Base-by-base conservation (phyloP, 1,140 invertebrate genomes). In the Apis laboriosa region DNA sequence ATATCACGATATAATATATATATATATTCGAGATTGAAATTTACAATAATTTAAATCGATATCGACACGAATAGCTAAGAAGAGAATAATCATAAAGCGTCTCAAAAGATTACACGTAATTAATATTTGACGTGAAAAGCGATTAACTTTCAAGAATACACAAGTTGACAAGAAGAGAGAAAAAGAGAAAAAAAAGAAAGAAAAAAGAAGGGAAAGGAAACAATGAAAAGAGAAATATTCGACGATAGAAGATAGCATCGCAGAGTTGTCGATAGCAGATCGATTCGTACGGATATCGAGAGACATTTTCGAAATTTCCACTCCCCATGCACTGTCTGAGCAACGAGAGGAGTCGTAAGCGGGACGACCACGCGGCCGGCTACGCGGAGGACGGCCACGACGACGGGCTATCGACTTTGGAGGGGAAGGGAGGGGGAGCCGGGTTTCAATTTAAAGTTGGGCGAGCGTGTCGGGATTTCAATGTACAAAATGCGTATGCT, bases 371-470 rank as follows among this genome's bases (percentile, higher is more conserved):
- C 60, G 51, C 34, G 67, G 43, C 24, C 28, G 68, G 60, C 77
- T 43, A 60, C 72, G 21, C 71, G 51, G 79, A 81, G 49, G 60
- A 79, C 49, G 73, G 67, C 19, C 75, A 61, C 55, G 58, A 73
- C 74, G 51, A 67, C 17, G 80, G 58, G 64, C 60, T 71, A 89
- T 84, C 84, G 85, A 79, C 63, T 86, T 13, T 24, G 60, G 43
- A 34, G 64, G 28, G 80, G 78, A 60, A 79, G 53, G 60, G 67
- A 60, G 12, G 76, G 64, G 71, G 75, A 80, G 80, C 81, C 79
- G 87, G 80, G 92, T 93, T 93, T 93, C 90, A 93, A 93, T 94
- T 92, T 93, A 92, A 93, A 93, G 89, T 93, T 93, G 80, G 81
- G 77, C 82, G 86, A 87, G 77, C 92, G 88, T 94, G 92, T 93